phyloP scores from a whole-genome alignment of 2,113 vertebrate species.

The Oncorhynchus masou region DNA sequence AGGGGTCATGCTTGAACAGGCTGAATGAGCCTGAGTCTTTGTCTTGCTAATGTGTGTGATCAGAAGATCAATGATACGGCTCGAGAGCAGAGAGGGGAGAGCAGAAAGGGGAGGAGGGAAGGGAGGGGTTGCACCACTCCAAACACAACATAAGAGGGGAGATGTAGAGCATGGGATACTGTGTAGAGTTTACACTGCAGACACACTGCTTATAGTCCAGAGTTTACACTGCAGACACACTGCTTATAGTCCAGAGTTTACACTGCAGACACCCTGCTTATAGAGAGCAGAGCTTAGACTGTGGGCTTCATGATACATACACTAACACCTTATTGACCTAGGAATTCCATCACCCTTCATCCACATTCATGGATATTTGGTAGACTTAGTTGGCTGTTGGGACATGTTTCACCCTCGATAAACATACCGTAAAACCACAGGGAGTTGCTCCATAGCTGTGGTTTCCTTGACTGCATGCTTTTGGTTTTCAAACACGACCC shows the following conservation, averaged over 20 bases:
- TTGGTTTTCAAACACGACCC: constrained; percentile 1
- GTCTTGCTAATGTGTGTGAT: neutral
- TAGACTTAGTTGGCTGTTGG: neutral
- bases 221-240: too few relatives aligned
- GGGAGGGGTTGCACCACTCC: neutral
- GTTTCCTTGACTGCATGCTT: neutral
- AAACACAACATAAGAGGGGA: neutral
- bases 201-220: too few relatives aligned
- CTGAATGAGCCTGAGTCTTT: neutral
- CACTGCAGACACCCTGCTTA: too few relatives aligned
- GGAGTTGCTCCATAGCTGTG: neutral
- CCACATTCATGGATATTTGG: neutral
- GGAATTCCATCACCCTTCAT: neutral
- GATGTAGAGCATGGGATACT: neutral
- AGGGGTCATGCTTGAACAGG: neutral
- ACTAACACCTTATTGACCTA: neutral
- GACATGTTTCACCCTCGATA: neutral
- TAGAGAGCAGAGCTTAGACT: too few relatives aligned
- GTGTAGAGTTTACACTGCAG: neutral
- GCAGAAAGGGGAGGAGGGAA: neutral
- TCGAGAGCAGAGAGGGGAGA: neutral
- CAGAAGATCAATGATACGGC: neutral
- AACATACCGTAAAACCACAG: neutral
- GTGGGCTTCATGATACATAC: too few relatives aligned
- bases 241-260: too few relatives aligned